Evolutionary conservation across 2,888 invertebrate species (phyloP), one percentile per base, ranked within the genome.

Genomic region (Andrena chrysosceles): DNA sequence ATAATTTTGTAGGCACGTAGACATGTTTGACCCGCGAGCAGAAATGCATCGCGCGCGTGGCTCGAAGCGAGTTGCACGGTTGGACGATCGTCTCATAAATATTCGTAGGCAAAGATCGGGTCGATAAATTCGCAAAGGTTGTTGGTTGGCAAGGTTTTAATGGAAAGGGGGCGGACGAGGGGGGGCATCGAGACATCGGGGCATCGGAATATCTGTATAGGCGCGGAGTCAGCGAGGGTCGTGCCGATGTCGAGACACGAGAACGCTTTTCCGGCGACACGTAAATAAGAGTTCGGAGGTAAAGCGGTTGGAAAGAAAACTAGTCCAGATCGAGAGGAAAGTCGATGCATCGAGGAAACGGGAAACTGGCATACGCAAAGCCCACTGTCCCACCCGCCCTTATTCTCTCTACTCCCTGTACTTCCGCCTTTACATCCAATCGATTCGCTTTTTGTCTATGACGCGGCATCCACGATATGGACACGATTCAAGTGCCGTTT

Each of bases 81-180:
- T 49, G 69, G 70, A 10, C 23, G 72, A 68, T 77, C 86, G 73
- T 81, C 83, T 88, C 88, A 86, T 88, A 90, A 88, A 89, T 91
- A 90, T 90, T 89, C 85, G 79, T 74, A 80, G 80, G 78, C 82
- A 84, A 66, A 90, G 87, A 90, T 90, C 86, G 86, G 85, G 69
- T 83, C 88, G 86, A 90, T 89, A 89, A 90, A 89, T 89, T 87
- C 84, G 83, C 84, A 85, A 88, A 91, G 81, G 85, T 89, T 80
- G 76, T 82, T 67, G 79, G 86, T 84, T 77, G 86, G 87, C 82
- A 85, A 83, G 81, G 86, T 89, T 91, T 90, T 90, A 89, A 90
- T 89, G 88, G 87, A 83, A 74, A 63, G 26, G 56, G 23, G 56
- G 33, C 48, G 72, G 63, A n/a, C 26, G 52, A 13, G 54, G 72